Evolutionary conservation across 2,113 vertebrate species (phyloP).

Genomic region (Lagopus muta): DNA sequence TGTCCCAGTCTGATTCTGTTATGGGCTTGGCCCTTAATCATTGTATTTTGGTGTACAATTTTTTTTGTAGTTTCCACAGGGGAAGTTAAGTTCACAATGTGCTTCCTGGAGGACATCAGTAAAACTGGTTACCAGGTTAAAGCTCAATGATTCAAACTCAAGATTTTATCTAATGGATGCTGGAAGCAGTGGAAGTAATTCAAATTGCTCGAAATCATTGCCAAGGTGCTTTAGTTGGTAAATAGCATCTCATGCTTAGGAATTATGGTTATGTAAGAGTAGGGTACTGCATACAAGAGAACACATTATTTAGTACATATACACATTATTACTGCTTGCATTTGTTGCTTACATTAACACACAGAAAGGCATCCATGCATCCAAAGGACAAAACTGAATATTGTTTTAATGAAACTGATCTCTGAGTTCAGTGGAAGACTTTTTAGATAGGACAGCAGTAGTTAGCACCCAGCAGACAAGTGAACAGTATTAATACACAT

Average conservation of each 20-base stretch:
- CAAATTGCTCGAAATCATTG: not conserved
- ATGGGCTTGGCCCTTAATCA: not conserved
- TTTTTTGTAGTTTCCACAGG: not conserved
- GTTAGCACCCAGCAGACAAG: not conserved
- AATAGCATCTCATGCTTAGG: not conserved
- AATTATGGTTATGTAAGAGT: not conserved
- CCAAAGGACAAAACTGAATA: not conserved
- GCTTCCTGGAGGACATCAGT: not conserved
- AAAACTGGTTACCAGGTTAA: slow-evolving; percentile 7
- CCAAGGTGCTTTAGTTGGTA: not conserved
- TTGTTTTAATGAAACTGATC: not conserved
- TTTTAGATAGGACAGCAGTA: not conserved
- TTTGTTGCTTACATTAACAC: not conserved
- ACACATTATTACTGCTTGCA: not conserved
- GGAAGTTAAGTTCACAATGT: not conserved
- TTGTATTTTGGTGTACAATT: not conserved
- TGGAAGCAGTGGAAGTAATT: not conserved
- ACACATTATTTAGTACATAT: not conserved
- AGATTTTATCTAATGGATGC: not conserved
- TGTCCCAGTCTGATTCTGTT: not conserved
- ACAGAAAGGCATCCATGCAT: not conserved
- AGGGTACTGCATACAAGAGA: not conserved
- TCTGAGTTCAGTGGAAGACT: not conserved
- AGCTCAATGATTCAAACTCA: not conserved
- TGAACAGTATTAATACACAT: not conserved